Base-by-base conservation (phyloP, 2,888 invertebrate species). In the Ochropleura plecta region DNA sequence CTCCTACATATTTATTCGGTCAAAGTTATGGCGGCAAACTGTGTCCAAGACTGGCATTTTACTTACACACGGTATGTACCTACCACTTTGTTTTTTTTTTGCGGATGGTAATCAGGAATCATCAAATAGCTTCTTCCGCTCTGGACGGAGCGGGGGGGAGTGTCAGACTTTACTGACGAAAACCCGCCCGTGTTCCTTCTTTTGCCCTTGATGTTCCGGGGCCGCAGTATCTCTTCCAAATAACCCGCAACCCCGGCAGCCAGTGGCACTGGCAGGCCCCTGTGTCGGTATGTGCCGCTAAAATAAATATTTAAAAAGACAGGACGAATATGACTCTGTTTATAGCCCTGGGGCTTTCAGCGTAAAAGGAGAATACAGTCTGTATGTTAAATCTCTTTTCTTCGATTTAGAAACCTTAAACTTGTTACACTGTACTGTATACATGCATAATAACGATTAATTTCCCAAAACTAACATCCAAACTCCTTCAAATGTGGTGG, bases 1-100 rank as follows among this genome's bases (percentile, higher is more conserved):
- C 98, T 1, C 98, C 98, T 0, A 96, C 98, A 53, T 99, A 98
- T 91, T 97, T 99, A 73, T 98, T 98, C 89, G 98, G 98, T 51
- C 99, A 99, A 94, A 99, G 99, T 71, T 99, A 99, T 92, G 99
- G 99, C 51, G 99, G 99, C 10, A 99, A 99, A 96, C 98, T 99
- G 97, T 98, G 98, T 18, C 95, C 96, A 16, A 90, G 96, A 87
- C 85, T 96, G 84, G 95, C 91, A 65, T 91, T 90, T 74, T 94
- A 95, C 85, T 92, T 96, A 78, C 90, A 95, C 74, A 93, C 91
- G 87, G 96, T 96, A 91, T 48, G 92, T 91, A 70, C 30, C 30
- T n/a, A n/a, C n/a, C n/a, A n/a, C n/a, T n/a, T n/a, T 1, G 30
- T 30, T 30, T 30, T 30, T 30, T 2, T 30, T 30, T 30, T 30